Evolutionary conservation across 92 coral and sea anemone species (phyloP), one percentile per base, ranked within the genome.

Genomic region (Epizoanthus stellaris): DNA sequence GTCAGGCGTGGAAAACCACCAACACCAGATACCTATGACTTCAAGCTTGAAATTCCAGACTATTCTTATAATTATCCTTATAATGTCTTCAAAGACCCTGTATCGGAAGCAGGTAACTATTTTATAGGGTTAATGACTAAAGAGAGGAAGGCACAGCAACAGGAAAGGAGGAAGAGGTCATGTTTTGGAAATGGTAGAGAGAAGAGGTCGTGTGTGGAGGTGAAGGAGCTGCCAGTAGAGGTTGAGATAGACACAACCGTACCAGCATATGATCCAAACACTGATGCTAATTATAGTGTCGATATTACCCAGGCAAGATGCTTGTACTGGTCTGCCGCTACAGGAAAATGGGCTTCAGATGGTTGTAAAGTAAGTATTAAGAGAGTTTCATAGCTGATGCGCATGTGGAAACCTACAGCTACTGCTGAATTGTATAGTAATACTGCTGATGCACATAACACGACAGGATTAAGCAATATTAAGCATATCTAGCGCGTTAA

Each of bases 351-450:
- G 91, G 58, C 34, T 60, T 76, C 63, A 12, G 87, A 82, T 20
- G 91, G 91, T 23, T 88, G 91, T 74, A 82, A 75, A 45, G 91
- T 82, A 76, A 75, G 87, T 20, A 25, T 45, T 30, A n/a, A 34
- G 47, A 77, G 36, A 52, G 56, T 45, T 45, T 45, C 52, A 5
- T 45, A 10, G 52, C 52, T 45, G 36, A 30, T 30, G 36, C 36
- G 36, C 36, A 30, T 1, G 36, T 30, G 36, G 36, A 30, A 30
- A 30, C 2, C 36, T 30, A 30, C 36, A 30, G 36, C 36, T 30
- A 30, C 36, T 30, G 2, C 36, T 30, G 36, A 30, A 30, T 30
- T 30, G 36, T 30, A 30, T 30, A 30, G 36, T 30, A 30, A 30
- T 30, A 30, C 36, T 30, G 36, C 36, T 2, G 2, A 30, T 30